Base-by-base conservation (phyloP, 2,888 invertebrate species). In the Smittia aterrima region DNA sequence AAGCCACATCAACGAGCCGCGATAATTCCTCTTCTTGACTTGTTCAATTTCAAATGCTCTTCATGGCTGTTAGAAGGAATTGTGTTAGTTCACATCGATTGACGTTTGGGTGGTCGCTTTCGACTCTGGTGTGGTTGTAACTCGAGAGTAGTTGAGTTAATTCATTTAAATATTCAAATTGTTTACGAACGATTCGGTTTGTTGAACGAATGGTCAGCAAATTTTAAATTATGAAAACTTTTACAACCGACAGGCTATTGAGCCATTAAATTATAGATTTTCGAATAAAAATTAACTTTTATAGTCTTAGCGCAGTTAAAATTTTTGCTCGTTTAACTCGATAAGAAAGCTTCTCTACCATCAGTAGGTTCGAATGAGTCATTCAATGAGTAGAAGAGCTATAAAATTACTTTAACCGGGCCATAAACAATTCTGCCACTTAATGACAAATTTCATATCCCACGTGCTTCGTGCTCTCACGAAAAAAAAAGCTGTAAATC, bases 381-480 rank as follows among this genome's bases (percentile, higher is more conserved):
- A 32, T 32, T 32, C 32, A 32, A 9, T 9, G 32, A 32, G 4
- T 9, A 32, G 9, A 3, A 9, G 9, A 32, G 32, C 32, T 9
- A 32, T 32, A 32, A 32, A 32, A 32, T 32, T 32, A 32, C 32
- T 9, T 9, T 9, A 32, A 32, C 32, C 32, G 32, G 47, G 4
- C n/a, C 47, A 47, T 47, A 47, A 47, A 47, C 47, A 18, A 18
- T 58, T 58, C 58, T 58, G 58, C 58, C 58, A 58, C 58, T 58
- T 58, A 58, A 58, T 22, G 58, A 58, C 58, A 58, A 58, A 58
- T 22, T 58, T 58, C n/a, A 7, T 20, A 22, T 22, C 58, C 58
- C 22, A 58, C 58, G 22, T 58, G 58, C 47, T 47, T 13, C 16
- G 11, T 7, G 58, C 58, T 47, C 47, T 9, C 38, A 47, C 16